Conservation (phyloP, 2,113 vertebrate species). For the Chloropsis hardwickii region DNA sequence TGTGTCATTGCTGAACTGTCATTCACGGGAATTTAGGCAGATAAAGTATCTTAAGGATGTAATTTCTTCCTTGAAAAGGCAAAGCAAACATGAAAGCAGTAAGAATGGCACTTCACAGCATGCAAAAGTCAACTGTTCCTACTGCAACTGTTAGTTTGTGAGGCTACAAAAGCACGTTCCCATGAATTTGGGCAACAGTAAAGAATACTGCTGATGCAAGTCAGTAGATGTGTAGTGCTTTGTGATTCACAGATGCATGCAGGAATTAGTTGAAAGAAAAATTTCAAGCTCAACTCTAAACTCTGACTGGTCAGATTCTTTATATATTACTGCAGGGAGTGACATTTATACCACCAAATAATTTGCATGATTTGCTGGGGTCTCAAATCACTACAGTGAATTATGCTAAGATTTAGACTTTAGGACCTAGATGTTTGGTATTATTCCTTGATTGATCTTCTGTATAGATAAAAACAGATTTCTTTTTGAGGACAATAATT, state of each 20-base stretch:
- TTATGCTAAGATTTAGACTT: neutral
- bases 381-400: neutral
- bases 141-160: conserved; percentile 52
- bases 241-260: neutral
- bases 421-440: neutral
- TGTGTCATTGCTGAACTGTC: neutral
- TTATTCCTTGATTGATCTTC: neutral
- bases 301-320: neutral
- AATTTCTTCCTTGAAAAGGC: conserved; percentile 26
- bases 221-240: conserved; percentile 52
- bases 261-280: conserved; percentile 16
- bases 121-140: conserved; percentile 31
- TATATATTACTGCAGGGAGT: neutral
- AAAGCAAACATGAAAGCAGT: neutral
- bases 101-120: conserved; percentile 13
- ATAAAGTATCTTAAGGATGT: neutral
- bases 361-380: neutral
- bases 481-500: neutral
- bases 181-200: conserved; percentile 10
- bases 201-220: conserved; percentile 38
- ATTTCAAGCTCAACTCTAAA: conserved; percentile 4
- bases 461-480: neutral
- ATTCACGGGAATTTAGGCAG: neutral
- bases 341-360: neutral
- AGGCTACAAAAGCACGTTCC: conserved; percentile 49